Evolutionary conservation across 2,888 invertebrate species (phyloP).

Genomic region (Caradrina clavipalpis): DNA sequence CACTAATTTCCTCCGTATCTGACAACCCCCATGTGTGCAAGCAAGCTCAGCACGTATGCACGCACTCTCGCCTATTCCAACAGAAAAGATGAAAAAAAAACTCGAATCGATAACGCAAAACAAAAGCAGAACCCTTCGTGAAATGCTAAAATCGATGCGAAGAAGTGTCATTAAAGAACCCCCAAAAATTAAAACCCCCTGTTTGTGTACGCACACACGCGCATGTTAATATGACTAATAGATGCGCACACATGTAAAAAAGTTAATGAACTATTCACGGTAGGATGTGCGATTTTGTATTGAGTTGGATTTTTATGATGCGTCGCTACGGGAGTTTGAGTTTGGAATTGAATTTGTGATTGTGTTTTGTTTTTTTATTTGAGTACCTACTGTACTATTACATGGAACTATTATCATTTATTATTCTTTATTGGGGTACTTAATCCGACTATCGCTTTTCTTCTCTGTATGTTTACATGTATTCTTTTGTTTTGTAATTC

Average conservation of each 20-base stretch:
- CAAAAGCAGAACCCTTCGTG: slow-evolving; percentile 88
- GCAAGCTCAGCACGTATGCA: slow-evolving; percentile 79
- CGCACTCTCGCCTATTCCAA: slow-evolving; percentile 72
- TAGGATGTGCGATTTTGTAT: slow-evolving; percentile 67
- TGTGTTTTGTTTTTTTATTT: slow-evolving; percentile 45
- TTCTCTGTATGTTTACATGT: too few relatives aligned
- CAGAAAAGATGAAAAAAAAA: slow-evolving; percentile 72
- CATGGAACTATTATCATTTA: too few relatives aligned
- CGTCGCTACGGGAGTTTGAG: slow-evolving; percentile 44
- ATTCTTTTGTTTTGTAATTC: background rate
- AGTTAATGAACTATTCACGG: slow-evolving; percentile 68
- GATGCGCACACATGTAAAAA: slow-evolving; percentile 72
- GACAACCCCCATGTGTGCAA: slow-evolving; percentile 67
- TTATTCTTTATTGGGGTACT: background rate
- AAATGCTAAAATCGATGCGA: slow-evolving; percentile 89
- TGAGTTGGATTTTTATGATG: slow-evolving; percentile 56
- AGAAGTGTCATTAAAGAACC: slow-evolving; percentile 91
- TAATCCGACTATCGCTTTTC: background rate
- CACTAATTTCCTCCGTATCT: slow-evolving; percentile 62
- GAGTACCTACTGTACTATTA: background rate
- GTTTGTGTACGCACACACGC: slow-evolving; percentile 77
- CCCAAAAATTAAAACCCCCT: slow-evolving; percentile 89
- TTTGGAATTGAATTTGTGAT: slow-evolving; percentile 37
- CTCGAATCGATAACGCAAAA: slow-evolving; percentile 85
- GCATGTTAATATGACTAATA: slow-evolving; percentile 72